These are phyloP conservation scores for Stenurella melanura DNA, from an alignment of 2,888 invertebrate species.

Conservation along the genomic window DNA sequence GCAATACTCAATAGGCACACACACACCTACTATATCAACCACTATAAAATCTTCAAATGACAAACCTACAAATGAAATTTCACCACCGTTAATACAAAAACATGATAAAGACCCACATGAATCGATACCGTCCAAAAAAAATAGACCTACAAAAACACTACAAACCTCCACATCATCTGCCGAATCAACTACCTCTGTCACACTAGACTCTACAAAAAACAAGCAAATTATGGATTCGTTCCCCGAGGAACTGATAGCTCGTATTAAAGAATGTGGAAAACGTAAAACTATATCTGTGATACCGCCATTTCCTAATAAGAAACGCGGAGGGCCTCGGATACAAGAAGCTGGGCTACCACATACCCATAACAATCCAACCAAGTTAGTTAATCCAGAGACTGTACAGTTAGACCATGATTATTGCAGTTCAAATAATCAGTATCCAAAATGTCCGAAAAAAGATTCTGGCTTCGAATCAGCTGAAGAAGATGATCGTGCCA, in stretches of 20 bases:
- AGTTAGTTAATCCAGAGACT: conserved; percentile 31
- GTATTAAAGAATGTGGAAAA: conserved; percentile 75
- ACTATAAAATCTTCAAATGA: not conserved
- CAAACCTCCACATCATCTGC: conserved; percentile 11
- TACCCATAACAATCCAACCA: conserved; percentile 31
- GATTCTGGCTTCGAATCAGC: conserved; percentile 68
- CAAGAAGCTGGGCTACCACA: conserved; percentile 19
- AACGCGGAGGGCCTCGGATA: conserved; percentile 46
- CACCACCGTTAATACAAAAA: conserved; percentile 13
- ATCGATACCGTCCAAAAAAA: not conserved
- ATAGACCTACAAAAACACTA: not conserved
- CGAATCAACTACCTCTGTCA: conserved; percentile 47
- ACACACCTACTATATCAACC: not conserved
- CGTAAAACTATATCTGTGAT: conserved; percentile 75
- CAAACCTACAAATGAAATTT: not conserved
- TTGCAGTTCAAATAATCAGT: conserved; percentile 66
- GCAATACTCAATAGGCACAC: not conserved
- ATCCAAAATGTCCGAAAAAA: conserved; percentile 62
- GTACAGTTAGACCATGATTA: conserved; percentile 78
- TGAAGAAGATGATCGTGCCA: conserved; percentile 66
- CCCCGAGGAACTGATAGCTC: conserved; percentile 75
- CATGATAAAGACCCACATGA: conserved; percentile 16
- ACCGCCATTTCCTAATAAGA: conserved; percentile 65
- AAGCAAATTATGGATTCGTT: conserved; percentile 70
- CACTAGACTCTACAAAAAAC: conserved; percentile 49